A percentile compares a stretch with the other conserved stretches of the same genome.
These are phyloP conservation scores for Cephalophus harveyi DNA, from an alignment of 2,113 vertebrate genomes.

Conservation along the genomic window DNA sequence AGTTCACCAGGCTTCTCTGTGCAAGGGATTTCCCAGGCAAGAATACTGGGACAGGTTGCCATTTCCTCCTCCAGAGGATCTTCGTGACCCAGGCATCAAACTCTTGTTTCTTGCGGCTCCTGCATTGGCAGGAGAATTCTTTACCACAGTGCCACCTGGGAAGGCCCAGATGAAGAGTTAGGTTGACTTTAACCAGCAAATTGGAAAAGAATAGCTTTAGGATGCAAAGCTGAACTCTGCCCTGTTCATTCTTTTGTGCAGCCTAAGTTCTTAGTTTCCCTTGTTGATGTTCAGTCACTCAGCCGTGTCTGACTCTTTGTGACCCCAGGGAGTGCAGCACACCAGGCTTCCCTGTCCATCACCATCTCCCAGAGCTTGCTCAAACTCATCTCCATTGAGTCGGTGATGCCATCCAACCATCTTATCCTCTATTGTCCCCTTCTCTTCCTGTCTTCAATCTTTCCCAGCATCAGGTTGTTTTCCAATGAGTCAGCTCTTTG, in stretches of 20 bases:
- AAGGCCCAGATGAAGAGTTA: neutral
- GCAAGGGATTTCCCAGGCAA: neutral
- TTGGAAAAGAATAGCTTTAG: neutral
- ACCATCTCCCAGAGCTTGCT: neutral
- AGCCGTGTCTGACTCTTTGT: neutral
- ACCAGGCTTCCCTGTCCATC: neutral
- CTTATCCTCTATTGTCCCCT: neutral
- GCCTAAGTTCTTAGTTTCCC: neutral
- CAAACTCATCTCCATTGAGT: neutral
- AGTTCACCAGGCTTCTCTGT: neutral
- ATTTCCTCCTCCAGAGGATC: neutral
- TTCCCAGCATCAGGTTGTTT: neutral
- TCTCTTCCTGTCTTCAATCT: neutral
- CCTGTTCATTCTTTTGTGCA: neutral
- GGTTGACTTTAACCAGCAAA: neutral
- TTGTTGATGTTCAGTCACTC: neutral
- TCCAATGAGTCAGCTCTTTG: neutral
- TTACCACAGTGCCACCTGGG: neutral
- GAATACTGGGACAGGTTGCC: neutral
- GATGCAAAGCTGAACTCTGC: neutral
- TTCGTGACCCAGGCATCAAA: neutral
- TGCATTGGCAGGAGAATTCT: neutral
- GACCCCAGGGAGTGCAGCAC: neutral
- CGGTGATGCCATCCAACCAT: neutral
- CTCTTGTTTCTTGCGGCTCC: neutral